Base-by-base conservation (phyloP, 2,797 vertebrate genomes). In the Acipenser ruthenus region DNA sequence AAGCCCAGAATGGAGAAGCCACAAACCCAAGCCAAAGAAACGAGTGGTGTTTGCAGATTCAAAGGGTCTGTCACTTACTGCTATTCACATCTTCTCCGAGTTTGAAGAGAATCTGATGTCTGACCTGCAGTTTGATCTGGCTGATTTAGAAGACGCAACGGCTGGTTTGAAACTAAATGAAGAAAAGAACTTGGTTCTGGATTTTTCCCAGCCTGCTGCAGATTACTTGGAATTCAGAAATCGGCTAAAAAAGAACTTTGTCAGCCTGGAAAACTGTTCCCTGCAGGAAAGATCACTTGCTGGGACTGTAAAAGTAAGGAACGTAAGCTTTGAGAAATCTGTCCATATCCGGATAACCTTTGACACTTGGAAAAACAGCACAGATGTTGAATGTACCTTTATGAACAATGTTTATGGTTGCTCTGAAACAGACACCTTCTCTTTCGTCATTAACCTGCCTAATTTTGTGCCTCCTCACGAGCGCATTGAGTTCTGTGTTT, bases 141-240 rank as follows among this genome's bases (percentile, higher is more conserved):
- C 84, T 0, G 89, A 92, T 73, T 77, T 95, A 15, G 88, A 91
- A 70, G 78, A 82, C 10, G 79, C 88, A 66, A 82, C 88, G 0
- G 84, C 87, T 0, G 66, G 81, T 23, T 75, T 93, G 63, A 92
- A 88, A 67, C 76, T 87, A 1, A 83, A 86, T 0, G 90, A 90
- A 64, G 90, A 91, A 67, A 91, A 86, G 71, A 84, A 77, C 52
- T 74, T 95, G 68, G 83, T 90, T 69, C 82, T 97, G 75, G 90
- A 87, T 78, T 98, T 97, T 68, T 79, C 84, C 15, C 93, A 87
- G 66, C 95, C 95, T 1, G 91, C 92, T 1, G 75, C 82, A 63
- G 94, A 98, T 78, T 98, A 97, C 67, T 71, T 96, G 75, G 89
- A 91, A 70, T 93, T 97, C 74, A 87, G 94, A 72, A 93, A 86